These are phyloP conservation scores for Calidris pugnax DNA, from an alignment of 2,113 vertebrate genomes.

Conservation along the genomic window DNA sequence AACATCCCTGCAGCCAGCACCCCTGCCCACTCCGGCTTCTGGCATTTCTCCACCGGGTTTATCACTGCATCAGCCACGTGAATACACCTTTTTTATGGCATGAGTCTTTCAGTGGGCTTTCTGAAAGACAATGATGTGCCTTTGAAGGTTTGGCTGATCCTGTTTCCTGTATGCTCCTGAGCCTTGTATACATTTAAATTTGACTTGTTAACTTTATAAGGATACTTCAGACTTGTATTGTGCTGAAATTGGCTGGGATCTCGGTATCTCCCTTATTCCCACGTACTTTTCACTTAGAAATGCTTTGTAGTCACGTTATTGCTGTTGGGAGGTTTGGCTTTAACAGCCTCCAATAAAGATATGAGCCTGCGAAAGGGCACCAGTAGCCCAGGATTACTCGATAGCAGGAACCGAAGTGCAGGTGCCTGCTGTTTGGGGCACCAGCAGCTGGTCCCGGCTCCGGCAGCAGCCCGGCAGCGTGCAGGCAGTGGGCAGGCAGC, in stretches of 20 bases:
- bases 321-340: conserved; percentile 82
- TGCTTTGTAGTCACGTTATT: conserved; percentile 85
- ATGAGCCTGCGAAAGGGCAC: conserved; percentile 71
- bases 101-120: conserved; percentile 25
- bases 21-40: neutral
- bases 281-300: conserved; percentile 87
- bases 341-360: conserved; percentile 92
- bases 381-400: conserved; percentile 9
- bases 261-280: conserved; percentile 84
- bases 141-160: conserved; percentile 23
- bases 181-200: conserved; percentile 62
- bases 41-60: neutral
- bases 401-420: conserved; percentile 20
- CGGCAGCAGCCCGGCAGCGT: neutral
- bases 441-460: fast-evolving
- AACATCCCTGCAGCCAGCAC: neutral
- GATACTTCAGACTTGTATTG: conserved; percentile 71
- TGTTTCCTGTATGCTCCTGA: conserved; percentile 41
- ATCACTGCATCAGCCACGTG: conserved; percentile 14
- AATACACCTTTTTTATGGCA: conserved; percentile 44
- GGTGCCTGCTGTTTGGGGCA: conserved; percentile 13
- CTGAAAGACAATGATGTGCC: conserved; percentile 41
- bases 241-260: conserved; percentile 81
- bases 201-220: conserved; percentile 73
- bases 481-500: neutral